A percentile compares a stretch with the other conserved stretches of the same genome.
These are phyloP conservation scores for Eurois occulta DNA, from an alignment of 2,888 invertebrate species.

Conservation along the genomic window DNA sequence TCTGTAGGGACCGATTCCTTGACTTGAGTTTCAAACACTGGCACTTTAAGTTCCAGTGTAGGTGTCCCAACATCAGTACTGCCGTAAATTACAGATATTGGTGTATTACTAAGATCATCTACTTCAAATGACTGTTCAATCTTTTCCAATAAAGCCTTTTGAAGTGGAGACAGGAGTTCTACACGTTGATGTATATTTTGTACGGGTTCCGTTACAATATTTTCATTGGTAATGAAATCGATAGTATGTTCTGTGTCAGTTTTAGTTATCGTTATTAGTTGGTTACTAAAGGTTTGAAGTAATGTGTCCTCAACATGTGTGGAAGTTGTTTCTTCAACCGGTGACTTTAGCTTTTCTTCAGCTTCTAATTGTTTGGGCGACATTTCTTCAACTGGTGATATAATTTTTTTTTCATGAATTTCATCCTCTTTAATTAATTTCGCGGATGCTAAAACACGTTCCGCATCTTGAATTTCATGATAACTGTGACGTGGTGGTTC, in stretches of 20 bases:
- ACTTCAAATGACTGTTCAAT: slow-evolving; percentile 75
- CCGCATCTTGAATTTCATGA: slow-evolving; percentile 77
- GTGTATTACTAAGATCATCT: slow-evolving; percentile 76
- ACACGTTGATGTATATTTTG: slow-evolving; percentile 11
- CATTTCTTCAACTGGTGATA: slow-evolving; percentile 9
- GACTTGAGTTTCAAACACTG: slow-evolving; percentile 29
- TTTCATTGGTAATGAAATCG: slow-evolving; percentile 63
- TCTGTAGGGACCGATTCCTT: not conserved
- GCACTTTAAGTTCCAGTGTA: slow-evolving; percentile 46
- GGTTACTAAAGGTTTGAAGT: slow-evolving; percentile 15
- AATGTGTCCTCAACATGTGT: slow-evolving; percentile 34
- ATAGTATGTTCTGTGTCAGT: slow-evolving; percentile 50
- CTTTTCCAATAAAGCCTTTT: slow-evolving; percentile 55
- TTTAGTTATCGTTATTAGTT: slow-evolving; percentile 37
- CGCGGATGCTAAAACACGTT: slow-evolving; percentile 63
- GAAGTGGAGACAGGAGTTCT: slow-evolving; percentile 28
- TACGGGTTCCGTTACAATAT: slow-evolving; percentile 9
- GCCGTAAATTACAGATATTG: slow-evolving; percentile 73
- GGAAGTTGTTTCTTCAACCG: slow-evolving; percentile 12
- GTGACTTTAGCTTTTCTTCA: slow-evolving; percentile 23
- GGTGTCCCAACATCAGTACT: slow-evolving; percentile 57
- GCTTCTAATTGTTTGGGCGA: slow-evolving; percentile 1
- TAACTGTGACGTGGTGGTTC: slow-evolving; percentile 72
- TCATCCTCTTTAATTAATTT: slow-evolving; percentile 24
- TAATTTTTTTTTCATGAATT: slow-evolving; percentile 13